These are phyloP conservation scores for Heliothis virescens DNA, from an alignment of 1,140 invertebrate genomes.

Conservation along the genomic window DNA sequence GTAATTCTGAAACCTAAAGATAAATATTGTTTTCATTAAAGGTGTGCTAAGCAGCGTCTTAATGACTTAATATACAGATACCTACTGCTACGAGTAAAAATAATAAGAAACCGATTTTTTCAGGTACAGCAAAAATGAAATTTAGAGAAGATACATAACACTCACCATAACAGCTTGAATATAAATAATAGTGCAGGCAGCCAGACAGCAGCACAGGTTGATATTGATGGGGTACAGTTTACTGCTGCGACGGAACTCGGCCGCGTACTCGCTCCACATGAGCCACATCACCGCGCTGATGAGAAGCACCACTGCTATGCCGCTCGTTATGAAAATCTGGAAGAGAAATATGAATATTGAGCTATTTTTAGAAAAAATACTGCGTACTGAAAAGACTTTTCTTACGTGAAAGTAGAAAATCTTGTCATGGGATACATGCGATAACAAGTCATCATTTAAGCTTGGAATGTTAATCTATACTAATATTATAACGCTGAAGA, in stretches of 20 bases:
- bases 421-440: too few species aligned
- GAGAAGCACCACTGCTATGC: constrained; percentile 68
- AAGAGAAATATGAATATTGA: background rate
- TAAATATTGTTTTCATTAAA: too few species aligned
- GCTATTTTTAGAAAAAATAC: constrained; percentile 24
- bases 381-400: background rate
- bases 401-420: too few species aligned
- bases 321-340: constrained; percentile 78
- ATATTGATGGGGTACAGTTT: constrained; percentile 84
- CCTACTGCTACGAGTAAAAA: background rate
- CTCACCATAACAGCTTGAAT: constrained; percentile 81
- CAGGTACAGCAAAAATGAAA: too few species aligned
- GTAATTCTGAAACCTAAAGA: too few species aligned
- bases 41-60: too few species aligned
- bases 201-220: constrained; percentile 79
- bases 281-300: constrained; percentile 69
- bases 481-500: too few species aligned
- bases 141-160: background rate
- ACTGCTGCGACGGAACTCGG: constrained; percentile 75
- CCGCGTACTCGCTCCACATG: constrained; percentile 73
- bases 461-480: too few species aligned
- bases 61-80: too few species aligned
- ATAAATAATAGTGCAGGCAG: constrained; percentile 79
- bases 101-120: background rate
- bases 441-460: too few species aligned